Conservation (phyloP, 2,888 invertebrate species). For the Aquatica leii region DNA sequence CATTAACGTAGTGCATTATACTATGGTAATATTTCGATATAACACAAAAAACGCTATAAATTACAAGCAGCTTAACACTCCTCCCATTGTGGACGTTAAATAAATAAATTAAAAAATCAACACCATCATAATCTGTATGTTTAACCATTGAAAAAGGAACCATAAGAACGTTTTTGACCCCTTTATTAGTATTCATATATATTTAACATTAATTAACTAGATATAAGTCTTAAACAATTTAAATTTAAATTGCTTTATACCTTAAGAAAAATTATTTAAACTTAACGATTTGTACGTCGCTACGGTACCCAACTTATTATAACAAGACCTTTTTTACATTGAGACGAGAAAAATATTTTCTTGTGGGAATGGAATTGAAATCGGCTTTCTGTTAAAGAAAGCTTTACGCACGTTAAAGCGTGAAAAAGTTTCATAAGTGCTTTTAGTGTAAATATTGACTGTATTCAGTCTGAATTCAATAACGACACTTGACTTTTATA, state of each 20-base stretch:
- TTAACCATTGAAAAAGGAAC: conserved; percentile 31
- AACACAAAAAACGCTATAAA: conserved; percentile 44
- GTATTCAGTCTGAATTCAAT: conserved; percentile 33
- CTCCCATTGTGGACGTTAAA: conserved; percentile 46
- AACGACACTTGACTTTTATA: conserved; percentile 36
- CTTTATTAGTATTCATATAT: conserved; percentile 47
- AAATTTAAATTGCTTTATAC: conserved; percentile 33
- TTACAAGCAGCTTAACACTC: conserved; percentile 48
- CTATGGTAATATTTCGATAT: conserved; percentile 40
- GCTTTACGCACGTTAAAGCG: neutral
- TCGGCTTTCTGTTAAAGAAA: conserved; percentile 19
- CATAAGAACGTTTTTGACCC: conserved; percentile 14
- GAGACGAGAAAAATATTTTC: neutral
- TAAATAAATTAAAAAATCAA: conserved; percentile 46
- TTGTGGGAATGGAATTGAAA: conserved; percentile 14
- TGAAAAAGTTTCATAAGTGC: conserved; percentile 24
- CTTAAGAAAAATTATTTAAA: neutral
- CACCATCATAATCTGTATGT: conserved; percentile 43
- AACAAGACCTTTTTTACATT: neutral
- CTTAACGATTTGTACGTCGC: conserved; percentile 2
- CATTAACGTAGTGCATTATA: conserved; percentile 35
- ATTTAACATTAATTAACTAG: conserved; percentile 46
- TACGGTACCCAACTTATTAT: neutral
- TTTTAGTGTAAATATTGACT: conserved; percentile 41
- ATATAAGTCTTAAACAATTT: conserved; percentile 32